Base-by-base conservation (phyloP, 2,888 invertebrate genomes). In the Agapostemon virescens region DNA sequence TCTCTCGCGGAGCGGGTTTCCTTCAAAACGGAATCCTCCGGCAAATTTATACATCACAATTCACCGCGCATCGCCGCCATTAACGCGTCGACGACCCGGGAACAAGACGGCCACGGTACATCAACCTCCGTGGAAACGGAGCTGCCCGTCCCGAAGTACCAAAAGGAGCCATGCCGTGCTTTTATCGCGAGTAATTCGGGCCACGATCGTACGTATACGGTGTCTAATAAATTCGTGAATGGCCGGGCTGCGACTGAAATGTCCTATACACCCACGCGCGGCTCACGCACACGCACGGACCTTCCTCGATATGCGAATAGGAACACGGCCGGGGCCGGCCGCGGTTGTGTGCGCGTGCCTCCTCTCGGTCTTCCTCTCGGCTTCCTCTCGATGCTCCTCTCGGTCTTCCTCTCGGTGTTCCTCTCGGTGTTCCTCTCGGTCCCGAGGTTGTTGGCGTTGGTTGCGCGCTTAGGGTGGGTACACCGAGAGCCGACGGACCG, bases 181-280 rank as follows among this genome's bases (percentile, higher is more conserved):
- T 85, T 84, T 86, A 86, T 85, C 85, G 73, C 86, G 82, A 84
- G 84, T 85, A 85, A 85, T 85, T 85, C 85, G 80, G 86, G 86
- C 84, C 83, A 81, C 82, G 83, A 84, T 77, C 79, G 80, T 85
- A 84, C 84, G 81, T 84, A 80, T 81, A 84, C 83, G 83, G 73
- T 71, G 79, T 87, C 82, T 82, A 82, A 85, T 85, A 86, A 87
- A 87, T 86, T 86, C 82, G 85, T 87, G 86, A 87, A 87, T 87
- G 86, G 79, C 84, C 86, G 26, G 76, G 52, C 74, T 74, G 79
- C 83, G 82, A 76, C 81, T 74, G 85, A 85, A 82, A 86, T 79
- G 76, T 84, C 72, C 82, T 81, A 84, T 69, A 85, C 86, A 83
- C 85, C 87, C 83, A 86, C 86, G 85, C 83, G 72, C 63, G n/a